These are phyloP conservation scores for Lycopodina hypogea DNA, from an alignment of 37 sponge, comb jelly and placozoan genomes.

Conservation along the genomic window DNA sequence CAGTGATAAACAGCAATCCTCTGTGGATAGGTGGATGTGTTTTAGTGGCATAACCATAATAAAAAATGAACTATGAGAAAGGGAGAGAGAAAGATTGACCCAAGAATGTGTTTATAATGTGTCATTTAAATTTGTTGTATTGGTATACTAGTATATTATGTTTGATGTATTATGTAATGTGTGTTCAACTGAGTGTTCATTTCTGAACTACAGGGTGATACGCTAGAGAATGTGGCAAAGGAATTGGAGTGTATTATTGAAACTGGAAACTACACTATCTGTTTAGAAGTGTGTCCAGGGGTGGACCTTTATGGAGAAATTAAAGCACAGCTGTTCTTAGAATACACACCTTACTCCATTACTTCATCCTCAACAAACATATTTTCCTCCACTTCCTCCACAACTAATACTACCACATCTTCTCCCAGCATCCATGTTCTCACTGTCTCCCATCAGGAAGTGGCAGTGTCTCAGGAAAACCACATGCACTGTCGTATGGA, in stretches of 20 bases:
- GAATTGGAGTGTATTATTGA: slow-evolving; percentile 70
- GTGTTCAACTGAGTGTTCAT: neutral
- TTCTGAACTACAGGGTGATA: slow-evolving; percentile 68
- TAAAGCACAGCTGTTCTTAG: neutral
- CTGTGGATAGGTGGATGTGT: too few species aligned
- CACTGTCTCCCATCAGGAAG: neutral
- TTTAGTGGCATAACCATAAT: too few species aligned
- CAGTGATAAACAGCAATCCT: too few species aligned
- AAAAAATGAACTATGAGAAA: too few species aligned
- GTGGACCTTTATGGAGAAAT: neutral
- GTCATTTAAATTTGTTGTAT: too few species aligned
- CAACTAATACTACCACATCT: too few species aligned
- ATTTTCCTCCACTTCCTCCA: too few species aligned
- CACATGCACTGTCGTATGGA: neutral
- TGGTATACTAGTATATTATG: too few species aligned
- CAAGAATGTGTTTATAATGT: too few species aligned
- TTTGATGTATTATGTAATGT: too few species aligned
- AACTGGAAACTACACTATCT: slow-evolving; percentile 65
- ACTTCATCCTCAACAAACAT: neutral
- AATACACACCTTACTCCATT: slow-evolving; percentile 9
- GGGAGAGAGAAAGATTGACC: too few species aligned
- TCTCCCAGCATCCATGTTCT: neutral
- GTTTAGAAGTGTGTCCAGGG: neutral
- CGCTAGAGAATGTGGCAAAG: slow-evolving; percentile 78
- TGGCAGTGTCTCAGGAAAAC: neutral